Evolutionary conservation across 2,888 invertebrate genomes (phyloP).

Genomic region (Megamerina dolium): DNA sequence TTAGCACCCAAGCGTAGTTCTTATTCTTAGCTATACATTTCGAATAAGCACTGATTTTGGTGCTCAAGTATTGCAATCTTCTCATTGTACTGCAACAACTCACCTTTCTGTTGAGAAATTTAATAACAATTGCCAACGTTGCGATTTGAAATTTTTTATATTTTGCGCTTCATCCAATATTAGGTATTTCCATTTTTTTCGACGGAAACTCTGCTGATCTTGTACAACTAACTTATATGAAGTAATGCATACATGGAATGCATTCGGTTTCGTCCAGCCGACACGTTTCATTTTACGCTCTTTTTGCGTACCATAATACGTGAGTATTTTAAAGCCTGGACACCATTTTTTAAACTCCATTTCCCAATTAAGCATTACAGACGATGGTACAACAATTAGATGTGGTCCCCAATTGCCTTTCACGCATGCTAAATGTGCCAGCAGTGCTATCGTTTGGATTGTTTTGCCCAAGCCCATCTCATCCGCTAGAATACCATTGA

Average conservation of each 20-base stretch:
- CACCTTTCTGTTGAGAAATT: conserved; percentile 90
- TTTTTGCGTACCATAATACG: conserved; percentile 95
- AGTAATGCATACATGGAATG: conserved; percentile 97
- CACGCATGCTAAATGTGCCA: conserved; percentile 91
- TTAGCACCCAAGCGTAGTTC: conserved; percentile 46
- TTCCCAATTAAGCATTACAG: conserved; percentile 99
- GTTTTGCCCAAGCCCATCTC: conserved; percentile 98
- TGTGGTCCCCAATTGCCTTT: conserved; percentile 94
- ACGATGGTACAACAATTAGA: conserved; percentile 96
- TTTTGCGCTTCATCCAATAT: conserved; percentile 98
- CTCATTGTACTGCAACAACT: conserved; percentile 28
- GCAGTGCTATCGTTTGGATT: conserved; percentile 90
- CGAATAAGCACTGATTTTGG: conserved; percentile 42
- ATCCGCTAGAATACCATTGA: conserved; percentile 94
- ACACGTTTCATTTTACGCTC: conserved; percentile 86
- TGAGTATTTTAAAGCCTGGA: conserved; percentile 96
- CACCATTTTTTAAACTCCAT: conserved; percentile 99
- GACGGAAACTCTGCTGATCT: conserved; percentile 94
- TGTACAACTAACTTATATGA: conserved; percentile 97
- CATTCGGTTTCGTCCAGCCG: conserved; percentile 98
- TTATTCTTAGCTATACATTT: conserved; percentile 34
- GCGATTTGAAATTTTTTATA: conserved; percentile 99
- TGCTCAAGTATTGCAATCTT: conserved; percentile 14
- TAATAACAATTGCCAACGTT: conserved; percentile 93
- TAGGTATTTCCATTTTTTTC: conserved; percentile 97